phyloP scores from a whole-genome alignment of 2,797 vertebrate genomes.

The Dipus sagitta region DNA sequence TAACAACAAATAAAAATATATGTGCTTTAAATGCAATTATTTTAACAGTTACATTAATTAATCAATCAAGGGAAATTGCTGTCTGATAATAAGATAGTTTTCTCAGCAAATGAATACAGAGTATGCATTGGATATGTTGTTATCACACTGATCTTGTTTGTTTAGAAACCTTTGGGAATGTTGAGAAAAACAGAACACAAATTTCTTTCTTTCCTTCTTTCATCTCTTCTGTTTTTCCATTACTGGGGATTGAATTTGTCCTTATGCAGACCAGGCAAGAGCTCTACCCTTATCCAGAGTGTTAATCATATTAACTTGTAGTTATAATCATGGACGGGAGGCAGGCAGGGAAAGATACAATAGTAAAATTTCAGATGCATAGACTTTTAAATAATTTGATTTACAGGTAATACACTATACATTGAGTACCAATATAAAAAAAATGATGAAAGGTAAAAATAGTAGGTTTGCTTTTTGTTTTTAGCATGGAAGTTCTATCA shows the following conservation, averaged over 20 bases:
- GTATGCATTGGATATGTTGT: conserved; percentile 26
- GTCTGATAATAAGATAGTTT: not conserved
- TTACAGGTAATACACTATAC: not conserved
- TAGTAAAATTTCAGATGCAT: conserved; percentile 17
- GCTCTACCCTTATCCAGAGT: not conserved
- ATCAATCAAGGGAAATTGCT: not conserved
- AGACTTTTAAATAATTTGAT: not conserved
- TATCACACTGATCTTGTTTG: conserved; percentile 34
- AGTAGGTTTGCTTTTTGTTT: not conserved
- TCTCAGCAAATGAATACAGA: not conserved
- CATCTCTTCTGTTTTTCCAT: not conserved
- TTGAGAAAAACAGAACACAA: conserved; percentile 12
- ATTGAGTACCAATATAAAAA: conserved; percentile 19
- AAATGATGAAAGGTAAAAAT: conserved; percentile 30
- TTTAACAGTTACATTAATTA: conserved; percentile 31
- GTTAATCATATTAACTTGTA: conserved; percentile 28
- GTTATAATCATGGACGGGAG: not conserved
- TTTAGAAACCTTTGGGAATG: not conserved
- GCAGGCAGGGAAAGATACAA: not conserved
- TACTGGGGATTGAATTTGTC: not conserved
- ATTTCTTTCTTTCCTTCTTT: not conserved
- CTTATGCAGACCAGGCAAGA: not conserved
- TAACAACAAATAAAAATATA: conserved; percentile 46
- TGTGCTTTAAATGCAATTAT: conserved; percentile 24
- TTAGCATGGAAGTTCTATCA: not conserved